Conservation (phyloP, 2,113 vertebrate genomes). For the Nerophis ophidion region DNA sequence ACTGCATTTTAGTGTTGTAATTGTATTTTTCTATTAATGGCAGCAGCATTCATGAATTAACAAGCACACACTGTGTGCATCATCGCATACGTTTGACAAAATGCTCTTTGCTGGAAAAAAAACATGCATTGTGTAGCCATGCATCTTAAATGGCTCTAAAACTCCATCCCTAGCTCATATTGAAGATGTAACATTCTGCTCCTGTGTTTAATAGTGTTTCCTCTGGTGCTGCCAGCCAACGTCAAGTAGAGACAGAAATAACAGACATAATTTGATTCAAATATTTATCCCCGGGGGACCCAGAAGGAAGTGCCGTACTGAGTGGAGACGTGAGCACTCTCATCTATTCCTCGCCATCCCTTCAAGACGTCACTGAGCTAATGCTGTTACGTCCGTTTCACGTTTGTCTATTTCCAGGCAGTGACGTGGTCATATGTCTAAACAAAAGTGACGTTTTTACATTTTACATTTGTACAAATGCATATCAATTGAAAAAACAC, state of each 20-base stretch:
- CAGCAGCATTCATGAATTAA: background rate
- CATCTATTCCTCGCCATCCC: slow-evolving; percentile 2
- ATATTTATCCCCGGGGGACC: slow-evolving; percentile 41
- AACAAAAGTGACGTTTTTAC: slow-evolving; percentile 9
- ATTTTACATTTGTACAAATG: background rate
- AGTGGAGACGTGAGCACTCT: slow-evolving; percentile 9
- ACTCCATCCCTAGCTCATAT: slow-evolving; percentile 18
- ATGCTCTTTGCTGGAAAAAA: slow-evolving; percentile 9
- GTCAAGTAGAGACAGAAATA: slow-evolving; percentile 59
- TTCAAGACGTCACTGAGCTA: slow-evolving; percentile 6
- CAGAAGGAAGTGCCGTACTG: slow-evolving; percentile 29
- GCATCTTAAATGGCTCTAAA: slow-evolving; percentile 24
- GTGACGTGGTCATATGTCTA: background rate
- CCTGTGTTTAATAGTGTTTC: slow-evolving; percentile 21
- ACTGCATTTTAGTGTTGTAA: background rate
- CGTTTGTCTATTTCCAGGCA: slow-evolving; percentile 4
- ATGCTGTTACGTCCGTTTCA: slow-evolving; percentile 4
- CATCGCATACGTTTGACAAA: slow-evolving; percentile 1
- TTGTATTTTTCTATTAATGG: slow-evolving; percentile 1
- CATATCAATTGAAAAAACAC: slow-evolving; percentile 7
- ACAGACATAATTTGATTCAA: slow-evolving; percentile 54
- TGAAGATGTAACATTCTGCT: slow-evolving; percentile 33
- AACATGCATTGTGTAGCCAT: slow-evolving; percentile 27
- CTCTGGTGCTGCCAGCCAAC: slow-evolving; percentile 27
- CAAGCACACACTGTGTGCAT: background rate